These are phyloP conservation scores for Mesopsocus fuscifrons DNA, from an alignment of 2,888 invertebrate species.

Conservation along the genomic window DNA sequence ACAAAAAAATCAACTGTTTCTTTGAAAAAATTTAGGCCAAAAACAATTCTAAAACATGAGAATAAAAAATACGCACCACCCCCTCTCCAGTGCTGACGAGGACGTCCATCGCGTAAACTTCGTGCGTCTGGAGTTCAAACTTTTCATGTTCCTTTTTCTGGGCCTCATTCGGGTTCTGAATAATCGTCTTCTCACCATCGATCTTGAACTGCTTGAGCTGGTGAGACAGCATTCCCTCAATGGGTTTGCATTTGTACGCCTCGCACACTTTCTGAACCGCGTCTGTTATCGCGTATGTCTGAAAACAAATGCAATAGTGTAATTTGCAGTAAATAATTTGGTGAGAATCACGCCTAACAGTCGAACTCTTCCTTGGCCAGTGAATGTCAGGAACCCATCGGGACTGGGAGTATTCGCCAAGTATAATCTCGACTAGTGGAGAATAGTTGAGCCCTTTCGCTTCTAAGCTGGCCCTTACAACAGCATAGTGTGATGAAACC, in stretches of 20 bases:
- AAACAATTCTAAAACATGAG: conserved; percentile 3
- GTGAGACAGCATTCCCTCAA: conserved; percentile 91
- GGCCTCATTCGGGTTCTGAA: conserved; percentile 92
- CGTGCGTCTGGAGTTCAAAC: conserved; percentile 84
- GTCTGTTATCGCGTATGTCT: conserved; percentile 83
- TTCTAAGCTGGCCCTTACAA: too few species aligned
- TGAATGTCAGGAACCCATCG: too few species aligned
- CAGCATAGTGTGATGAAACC: too few species aligned
- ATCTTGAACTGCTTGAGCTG: conserved; percentile 91
- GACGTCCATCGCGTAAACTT: conserved; percentile 98
- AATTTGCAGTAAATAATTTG: too few species aligned
- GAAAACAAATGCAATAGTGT: conserved; percentile 18
- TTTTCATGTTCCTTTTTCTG: conserved; percentile 96
- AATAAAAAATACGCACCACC: conserved; percentile 36
- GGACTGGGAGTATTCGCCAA: too few species aligned
- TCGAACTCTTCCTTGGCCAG: too few species aligned
- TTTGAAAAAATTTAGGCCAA: too few species aligned
- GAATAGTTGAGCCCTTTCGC: too few species aligned
- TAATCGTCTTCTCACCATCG: conserved; percentile 94
- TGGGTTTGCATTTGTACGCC: conserved; percentile 88
- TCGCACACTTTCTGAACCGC: conserved; percentile 85
- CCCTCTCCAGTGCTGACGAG: conserved; percentile 91
- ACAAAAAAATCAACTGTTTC: too few species aligned
- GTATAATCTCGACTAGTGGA: too few species aligned
- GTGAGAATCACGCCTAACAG: too few species aligned